Evolutionary conservation across 2,113 vertebrate species (phyloP).

Genomic region (Coracopsis vasa): DNA sequence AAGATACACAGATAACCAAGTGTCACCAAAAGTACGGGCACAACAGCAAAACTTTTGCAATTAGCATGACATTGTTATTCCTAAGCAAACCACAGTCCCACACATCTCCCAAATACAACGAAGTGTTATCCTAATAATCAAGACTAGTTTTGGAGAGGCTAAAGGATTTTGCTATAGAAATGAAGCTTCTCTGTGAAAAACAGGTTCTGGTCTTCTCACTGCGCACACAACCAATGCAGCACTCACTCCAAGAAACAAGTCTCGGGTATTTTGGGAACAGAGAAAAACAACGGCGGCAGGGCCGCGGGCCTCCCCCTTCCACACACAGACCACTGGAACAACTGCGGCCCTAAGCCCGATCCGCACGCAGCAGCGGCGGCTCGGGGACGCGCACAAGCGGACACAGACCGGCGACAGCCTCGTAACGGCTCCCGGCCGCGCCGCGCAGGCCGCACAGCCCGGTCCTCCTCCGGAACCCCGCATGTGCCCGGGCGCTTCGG

Average conservation of each 20-base stretch:
- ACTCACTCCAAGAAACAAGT: not conserved
- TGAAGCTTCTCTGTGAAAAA: not conserved
- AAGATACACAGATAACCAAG: not conserved
- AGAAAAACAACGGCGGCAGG: fast-evolving
- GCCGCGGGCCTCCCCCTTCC: not conserved
- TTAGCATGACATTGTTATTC: not conserved
- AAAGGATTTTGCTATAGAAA: not conserved
- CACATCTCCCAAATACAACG: not conserved
- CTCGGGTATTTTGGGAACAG: fast-evolving
- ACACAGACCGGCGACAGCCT: not conserved
- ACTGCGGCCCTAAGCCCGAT: not conserved
- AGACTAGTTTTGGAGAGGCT: not conserved
- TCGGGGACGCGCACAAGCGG: not conserved
- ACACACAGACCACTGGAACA: not conserved
- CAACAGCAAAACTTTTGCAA: not conserved
- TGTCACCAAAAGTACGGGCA: not conserved
- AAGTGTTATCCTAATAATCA: not conserved
- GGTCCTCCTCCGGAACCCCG: not conserved
- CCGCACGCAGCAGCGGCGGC: not conserved
- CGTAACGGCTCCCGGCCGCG: not conserved
- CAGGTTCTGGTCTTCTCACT: fast-evolving
- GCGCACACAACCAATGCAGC: fast-evolving
- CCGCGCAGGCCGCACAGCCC: not conserved
- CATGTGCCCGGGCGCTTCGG: too few species aligned
- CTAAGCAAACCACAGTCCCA: not conserved